Evolutionary conservation across 2,113 vertebrate species (phyloP).

Genomic region (Ammodytes dubius): DNA sequence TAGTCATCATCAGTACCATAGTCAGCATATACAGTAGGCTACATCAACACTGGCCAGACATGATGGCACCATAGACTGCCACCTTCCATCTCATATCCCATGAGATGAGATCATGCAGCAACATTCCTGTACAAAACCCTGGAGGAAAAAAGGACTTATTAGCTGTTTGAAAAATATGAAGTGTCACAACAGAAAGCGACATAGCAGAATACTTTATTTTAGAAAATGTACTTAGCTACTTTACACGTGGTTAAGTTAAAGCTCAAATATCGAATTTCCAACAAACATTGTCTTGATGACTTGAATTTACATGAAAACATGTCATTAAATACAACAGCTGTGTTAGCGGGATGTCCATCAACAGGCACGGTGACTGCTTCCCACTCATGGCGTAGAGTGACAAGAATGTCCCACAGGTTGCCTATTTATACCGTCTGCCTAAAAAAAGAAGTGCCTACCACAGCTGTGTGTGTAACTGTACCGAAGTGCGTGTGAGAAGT

Average conservation of each 20-base stretch:
- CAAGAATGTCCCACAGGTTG: conserved; percentile 24
- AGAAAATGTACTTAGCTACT: neutral
- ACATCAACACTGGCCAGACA: too few relatives aligned
- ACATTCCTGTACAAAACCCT: too few relatives aligned
- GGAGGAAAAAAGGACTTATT: too few relatives aligned
- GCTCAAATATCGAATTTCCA: neutral
- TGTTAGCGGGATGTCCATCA: conserved; percentile 1
- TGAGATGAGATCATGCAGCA: too few relatives aligned
- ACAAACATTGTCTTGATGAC: neutral
- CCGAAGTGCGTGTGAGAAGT: conserved; percentile 9
- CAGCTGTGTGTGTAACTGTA: conserved; percentile 42
- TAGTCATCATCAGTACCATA: too few relatives aligned
- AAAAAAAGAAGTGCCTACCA: conserved; percentile 12
- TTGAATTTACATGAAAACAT: neutral
- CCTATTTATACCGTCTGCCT: conserved; percentile 39
- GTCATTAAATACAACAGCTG: neutral
- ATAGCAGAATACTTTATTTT: too few relatives aligned
- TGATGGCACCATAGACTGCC: too few relatives aligned
- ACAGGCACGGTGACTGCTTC: neutral
- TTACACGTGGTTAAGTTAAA: neutral
- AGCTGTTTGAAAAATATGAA: too few relatives aligned
- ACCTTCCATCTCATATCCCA: too few relatives aligned
- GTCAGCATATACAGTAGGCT: too few relatives aligned
- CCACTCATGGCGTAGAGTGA: neutral
- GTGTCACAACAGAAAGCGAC: too few relatives aligned